These are phyloP conservation scores for Gila orcuttii DNA, from an alignment of 2,113 vertebrate species.

Conservation along the genomic window DNA sequence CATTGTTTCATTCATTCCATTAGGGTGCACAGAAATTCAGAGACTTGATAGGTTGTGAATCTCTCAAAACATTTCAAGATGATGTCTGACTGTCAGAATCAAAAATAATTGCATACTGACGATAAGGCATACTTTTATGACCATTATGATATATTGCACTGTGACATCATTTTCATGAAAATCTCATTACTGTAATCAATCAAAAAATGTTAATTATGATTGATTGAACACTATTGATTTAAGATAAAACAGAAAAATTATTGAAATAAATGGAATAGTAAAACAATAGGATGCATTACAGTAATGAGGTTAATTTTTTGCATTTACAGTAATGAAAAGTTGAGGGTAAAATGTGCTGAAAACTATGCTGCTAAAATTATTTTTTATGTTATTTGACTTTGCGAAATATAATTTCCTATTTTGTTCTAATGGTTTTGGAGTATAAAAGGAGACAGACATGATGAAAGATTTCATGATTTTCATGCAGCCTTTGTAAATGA, in stretches of 20 bases:
- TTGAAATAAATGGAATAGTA: too few relatives aligned
- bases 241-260: too few relatives aligned
- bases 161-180: too few relatives aligned
- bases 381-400: background rate
- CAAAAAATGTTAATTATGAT: too few relatives aligned
- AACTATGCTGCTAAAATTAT: too few relatives aligned
- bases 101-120: background rate
- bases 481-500: constrained; percentile 27
- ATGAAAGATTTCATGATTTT: constrained; percentile 21
- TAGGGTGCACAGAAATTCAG: background rate
- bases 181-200: too few relatives aligned
- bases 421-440: background rate
- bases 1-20: background rate
- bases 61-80: background rate
- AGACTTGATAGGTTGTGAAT: background rate
- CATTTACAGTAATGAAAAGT: background rate
- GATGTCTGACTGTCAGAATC: background rate
- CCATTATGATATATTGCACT: background rate
- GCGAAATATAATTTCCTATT: background rate
- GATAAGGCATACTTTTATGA: background rate
- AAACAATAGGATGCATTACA: background rate
- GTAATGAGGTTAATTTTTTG: background rate
- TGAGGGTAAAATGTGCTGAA: background rate
- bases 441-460: constrained; percentile 7
- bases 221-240: too few relatives aligned